Conservation (phyloP, 2,888 invertebrate genomes). For the Ectropis crepuscularia region DNA sequence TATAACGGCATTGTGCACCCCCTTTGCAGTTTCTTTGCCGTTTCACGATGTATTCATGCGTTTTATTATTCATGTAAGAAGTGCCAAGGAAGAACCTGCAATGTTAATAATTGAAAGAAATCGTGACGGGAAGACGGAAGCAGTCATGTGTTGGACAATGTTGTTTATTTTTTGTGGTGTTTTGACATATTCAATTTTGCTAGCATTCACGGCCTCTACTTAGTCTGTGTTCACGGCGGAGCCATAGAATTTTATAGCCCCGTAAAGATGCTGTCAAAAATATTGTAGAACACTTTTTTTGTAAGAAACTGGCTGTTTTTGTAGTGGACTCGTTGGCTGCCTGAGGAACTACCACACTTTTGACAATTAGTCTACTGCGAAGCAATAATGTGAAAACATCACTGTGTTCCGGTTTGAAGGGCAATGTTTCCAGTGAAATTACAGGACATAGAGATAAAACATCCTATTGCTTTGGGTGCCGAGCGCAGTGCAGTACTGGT, state of each 20-base stretch:
- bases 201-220: background rate
- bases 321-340: no score
- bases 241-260: background rate
- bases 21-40: constrained; percentile 74
- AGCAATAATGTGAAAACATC: no score
- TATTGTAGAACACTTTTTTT: background rate
- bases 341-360: no score
- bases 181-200: constrained; percentile 29
- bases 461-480: no score
- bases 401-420: no score
- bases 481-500: no score
- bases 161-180: constrained; percentile 41
- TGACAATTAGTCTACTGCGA: no score
- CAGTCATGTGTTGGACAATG: constrained; percentile 51
- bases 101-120: constrained; percentile 79
- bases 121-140: constrained; percentile 63
- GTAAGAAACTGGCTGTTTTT: no score
- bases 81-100: constrained; percentile 70
- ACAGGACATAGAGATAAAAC: no score
- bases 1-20: constrained; percentile 76
- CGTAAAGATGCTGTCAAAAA: background rate
- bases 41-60: constrained; percentile 73
- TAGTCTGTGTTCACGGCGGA: background rate
- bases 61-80: constrained; percentile 81
- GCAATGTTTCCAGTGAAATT: no score